Base-by-base conservation (phyloP, 1,140 invertebrate genomes). In the Heliconius himera region DNA sequence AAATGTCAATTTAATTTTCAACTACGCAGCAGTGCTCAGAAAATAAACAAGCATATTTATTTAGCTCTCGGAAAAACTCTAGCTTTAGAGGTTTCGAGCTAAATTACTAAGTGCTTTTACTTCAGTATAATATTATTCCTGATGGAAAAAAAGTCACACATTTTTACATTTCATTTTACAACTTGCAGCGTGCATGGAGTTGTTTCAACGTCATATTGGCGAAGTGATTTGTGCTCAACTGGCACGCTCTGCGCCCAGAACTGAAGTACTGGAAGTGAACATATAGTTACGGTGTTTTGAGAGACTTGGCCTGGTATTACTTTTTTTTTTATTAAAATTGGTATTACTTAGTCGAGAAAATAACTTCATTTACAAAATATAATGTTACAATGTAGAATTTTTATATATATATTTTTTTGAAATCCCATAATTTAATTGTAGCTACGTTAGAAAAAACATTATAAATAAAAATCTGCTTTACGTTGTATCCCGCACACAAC, bases 51-150 rank as follows among this genome's bases (percentile, higher is more conserved):
- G 41, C 41, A 16, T 16, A 54, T 54, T 54, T 54, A 54, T 54
- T n/a, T 54, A 20, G 20, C 51, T 54, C 51, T 54, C 51, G 51
- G 51, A 54, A 54, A 29, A 54, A n/a, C 51, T 54, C 51, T n/a
- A n/a, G 51, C 51, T 54, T 54, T n/a, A 54, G 51, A 54, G 51
- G 18, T 54, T 54, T 54, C 20, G 20, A 54, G 51, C 18, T 54
- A 54, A 54, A 54, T 54, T 54, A 54, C 51, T 54, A 54, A 54
- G 51, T 54, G 51, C 51, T 54, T 54, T 54, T 54, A 54, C 51
- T 54, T 8, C 51, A 54, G 51, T 54, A 54, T 54, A 8, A 54
- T 54, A n/a, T 16, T 54, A 54, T 54, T n/a, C 51, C 51, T 54
- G 51, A 6, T 54, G 13, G 3, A 46, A 46, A 54, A 54, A 54